phyloP scores from a whole-genome alignment of 2,113 vertebrate species.

The Ailuropoda melanoleuca region DNA sequence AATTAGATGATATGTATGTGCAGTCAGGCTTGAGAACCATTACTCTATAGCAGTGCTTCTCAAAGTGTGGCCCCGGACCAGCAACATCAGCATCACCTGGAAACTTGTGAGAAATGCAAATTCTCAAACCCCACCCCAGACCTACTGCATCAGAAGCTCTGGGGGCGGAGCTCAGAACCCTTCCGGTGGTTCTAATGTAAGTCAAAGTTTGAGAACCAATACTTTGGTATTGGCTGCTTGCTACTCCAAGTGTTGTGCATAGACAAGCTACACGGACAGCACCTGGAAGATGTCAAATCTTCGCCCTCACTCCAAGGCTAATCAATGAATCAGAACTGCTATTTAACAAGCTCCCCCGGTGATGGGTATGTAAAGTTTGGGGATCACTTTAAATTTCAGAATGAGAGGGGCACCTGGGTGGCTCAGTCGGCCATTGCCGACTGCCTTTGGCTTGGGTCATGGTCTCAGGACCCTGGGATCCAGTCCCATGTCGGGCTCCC shows the following conservation, averaged over 20 bases:
- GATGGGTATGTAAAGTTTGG: background rate
- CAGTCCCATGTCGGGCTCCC: too few relatives aligned
- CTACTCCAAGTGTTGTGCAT: background rate
- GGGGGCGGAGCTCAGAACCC: too few relatives aligned
- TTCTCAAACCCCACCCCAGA: background rate
- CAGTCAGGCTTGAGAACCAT: background rate
- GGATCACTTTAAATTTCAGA: background rate
- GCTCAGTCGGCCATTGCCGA: too few relatives aligned
- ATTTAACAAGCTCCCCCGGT: background rate
- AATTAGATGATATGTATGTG: background rate
- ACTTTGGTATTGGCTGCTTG: background rate
- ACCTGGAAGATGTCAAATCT: background rate
- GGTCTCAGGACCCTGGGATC: too few relatives aligned
- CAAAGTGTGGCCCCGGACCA: background rate
- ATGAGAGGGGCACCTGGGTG: too few relatives aligned
- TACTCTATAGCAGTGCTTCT: background rate
- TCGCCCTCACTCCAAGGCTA: too few relatives aligned
- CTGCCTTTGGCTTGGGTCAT: too few relatives aligned
- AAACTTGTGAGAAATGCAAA: background rate
- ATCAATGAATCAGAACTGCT: background rate
- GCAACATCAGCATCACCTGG: background rate
- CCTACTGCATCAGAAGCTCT: background rate
- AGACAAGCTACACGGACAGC: fast-evolving
- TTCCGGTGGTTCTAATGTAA: background rate
- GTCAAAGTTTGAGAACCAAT: background rate